These are phyloP conservation scores for Zosterops japonicus DNA, from an alignment of 2,113 vertebrate species.

Conservation along the genomic window DNA sequence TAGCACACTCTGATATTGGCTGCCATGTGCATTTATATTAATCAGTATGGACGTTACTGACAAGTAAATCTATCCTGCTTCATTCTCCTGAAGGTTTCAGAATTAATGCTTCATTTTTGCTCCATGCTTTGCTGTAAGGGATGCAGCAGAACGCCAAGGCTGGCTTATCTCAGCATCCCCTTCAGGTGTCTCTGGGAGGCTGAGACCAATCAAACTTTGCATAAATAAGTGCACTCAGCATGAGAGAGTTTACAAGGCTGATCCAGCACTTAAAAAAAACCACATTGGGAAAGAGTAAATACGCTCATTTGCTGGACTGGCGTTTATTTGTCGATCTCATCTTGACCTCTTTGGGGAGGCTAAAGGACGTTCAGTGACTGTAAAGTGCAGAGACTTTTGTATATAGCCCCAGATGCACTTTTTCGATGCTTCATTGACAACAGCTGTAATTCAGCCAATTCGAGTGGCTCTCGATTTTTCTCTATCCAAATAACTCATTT, in stretches of 20 bases:
- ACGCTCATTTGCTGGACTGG: constrained; percentile 22
- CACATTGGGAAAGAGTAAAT: constrained; percentile 14
- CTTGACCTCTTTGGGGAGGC: constrained; percentile 42
- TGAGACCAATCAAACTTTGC: constrained; percentile 1
- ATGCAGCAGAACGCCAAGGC: not conserved
- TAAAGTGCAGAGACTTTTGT: constrained; percentile 34
- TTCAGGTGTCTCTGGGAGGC: constrained; percentile 59
- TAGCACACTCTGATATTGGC: constrained; percentile 21
- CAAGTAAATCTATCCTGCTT: constrained; percentile 39
- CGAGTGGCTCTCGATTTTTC: constrained; percentile 36
- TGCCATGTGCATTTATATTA: constrained; percentile 55
- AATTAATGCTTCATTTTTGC: constrained; percentile 32
- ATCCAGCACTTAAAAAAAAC: not conserved
- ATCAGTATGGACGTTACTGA: constrained; percentile 51
- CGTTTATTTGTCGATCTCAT: constrained; percentile 17
- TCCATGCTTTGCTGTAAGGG: not conserved
- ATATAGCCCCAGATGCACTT: constrained; percentile 56
- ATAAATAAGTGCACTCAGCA: not conserved
- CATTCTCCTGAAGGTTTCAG: constrained; percentile 22
- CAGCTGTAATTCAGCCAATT: constrained; percentile 23
- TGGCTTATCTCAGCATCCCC: constrained; percentile 30
- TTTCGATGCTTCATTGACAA: constrained; percentile 29
- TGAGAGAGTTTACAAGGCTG: not conserved
- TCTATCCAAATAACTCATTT: constrained; percentile 34
- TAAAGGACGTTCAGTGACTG: constrained; percentile 48